These are phyloP conservation scores for Synanthedon andrenaeformis DNA, from an alignment of 2,888 invertebrate genomes.

Conservation along the genomic window DNA sequence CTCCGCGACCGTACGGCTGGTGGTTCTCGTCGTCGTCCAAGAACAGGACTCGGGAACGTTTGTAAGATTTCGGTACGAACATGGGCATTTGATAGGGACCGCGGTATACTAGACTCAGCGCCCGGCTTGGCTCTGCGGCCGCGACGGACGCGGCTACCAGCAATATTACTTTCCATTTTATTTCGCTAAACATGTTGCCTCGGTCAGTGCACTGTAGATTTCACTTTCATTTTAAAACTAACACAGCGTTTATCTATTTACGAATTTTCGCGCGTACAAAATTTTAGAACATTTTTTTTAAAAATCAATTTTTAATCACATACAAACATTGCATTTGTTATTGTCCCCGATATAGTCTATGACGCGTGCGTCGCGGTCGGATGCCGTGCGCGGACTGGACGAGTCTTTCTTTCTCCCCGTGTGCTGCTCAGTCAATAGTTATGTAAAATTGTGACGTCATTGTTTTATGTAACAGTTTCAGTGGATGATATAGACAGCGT, in stretches of 20 bases:
- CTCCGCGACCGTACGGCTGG: slow-evolving; percentile 46
- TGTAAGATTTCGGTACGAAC: slow-evolving; percentile 47
- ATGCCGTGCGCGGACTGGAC: slow-evolving; percentile 22
- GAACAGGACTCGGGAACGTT: slow-evolving; percentile 43
- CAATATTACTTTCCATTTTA: slow-evolving; percentile 63
- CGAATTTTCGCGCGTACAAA: neutral
- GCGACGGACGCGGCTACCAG: slow-evolving; percentile 42
- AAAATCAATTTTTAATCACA: neutral
- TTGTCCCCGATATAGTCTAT: slow-evolving; percentile 10
- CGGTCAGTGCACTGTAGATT: slow-evolving; percentile 54
- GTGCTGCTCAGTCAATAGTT: slow-evolving; percentile 13
- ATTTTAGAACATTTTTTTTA: neutral
- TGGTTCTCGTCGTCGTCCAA: slow-evolving; percentile 50
- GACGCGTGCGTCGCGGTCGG: slow-evolving; percentile 19
- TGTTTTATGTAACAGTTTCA: slow-evolving; percentile 18
- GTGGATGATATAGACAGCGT: slow-evolving; percentile 10
- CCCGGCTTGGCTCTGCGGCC: slow-evolving; percentile 52
- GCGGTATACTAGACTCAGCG: slow-evolving; percentile 47
- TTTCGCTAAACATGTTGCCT: slow-evolving; percentile 57
- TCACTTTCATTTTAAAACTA: slow-evolving; percentile 57
- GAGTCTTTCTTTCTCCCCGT: slow-evolving; percentile 12
- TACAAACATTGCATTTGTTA: slow-evolving; percentile 8
- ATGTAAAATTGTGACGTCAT: slow-evolving; percentile 22
- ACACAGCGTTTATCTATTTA: slow-evolving; percentile 6
- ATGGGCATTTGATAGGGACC: slow-evolving; percentile 41